Evolutionary conservation across 23 tunicate species (phyloP).

Genomic region (Corella eumyota): DNA sequence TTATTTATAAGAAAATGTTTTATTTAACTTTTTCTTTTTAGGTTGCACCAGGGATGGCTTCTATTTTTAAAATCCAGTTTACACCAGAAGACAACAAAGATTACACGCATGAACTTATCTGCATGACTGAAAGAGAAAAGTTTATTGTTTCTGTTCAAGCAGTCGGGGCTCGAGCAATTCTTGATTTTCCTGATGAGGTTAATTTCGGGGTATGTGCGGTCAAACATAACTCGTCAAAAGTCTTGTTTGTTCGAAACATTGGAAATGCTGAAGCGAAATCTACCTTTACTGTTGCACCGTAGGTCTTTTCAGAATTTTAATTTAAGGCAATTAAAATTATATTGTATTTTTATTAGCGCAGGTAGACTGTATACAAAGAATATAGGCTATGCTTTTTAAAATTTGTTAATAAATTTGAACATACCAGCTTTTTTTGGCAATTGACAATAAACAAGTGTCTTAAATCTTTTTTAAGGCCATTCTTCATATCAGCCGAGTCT

Average conservation of each 20-base stretch:
- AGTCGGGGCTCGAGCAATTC: conserved; percentile 85
- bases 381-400: no score
- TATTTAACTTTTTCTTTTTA: neutral
- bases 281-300: conserved; percentile 43
- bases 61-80: conserved; percentile 65
- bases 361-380: no score
- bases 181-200: conserved; percentile 90
- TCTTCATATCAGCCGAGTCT: conserved; percentile 15
- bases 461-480: no score
- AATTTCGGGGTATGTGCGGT: conserved; percentile 84
- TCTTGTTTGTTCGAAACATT: conserved; percentile 84
- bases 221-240: conserved; percentile 56
- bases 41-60: conserved; percentile 99
- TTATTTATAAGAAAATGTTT: neutral
- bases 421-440: no score
- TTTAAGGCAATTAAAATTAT: neutral
- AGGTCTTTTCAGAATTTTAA: conserved; percentile 20
- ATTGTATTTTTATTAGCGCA: neutral
- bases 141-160: conserved; percentile 76
- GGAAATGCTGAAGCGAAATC: conserved; percentile 84
- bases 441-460: no score
- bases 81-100: conserved; percentile 94
- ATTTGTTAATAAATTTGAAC: no score
- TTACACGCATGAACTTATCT: conserved; percentile 82
- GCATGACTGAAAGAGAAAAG: conserved; percentile 96